Conservation (phyloP, 2,113 vertebrate species). For the Pardalotus punctatus region DNA sequence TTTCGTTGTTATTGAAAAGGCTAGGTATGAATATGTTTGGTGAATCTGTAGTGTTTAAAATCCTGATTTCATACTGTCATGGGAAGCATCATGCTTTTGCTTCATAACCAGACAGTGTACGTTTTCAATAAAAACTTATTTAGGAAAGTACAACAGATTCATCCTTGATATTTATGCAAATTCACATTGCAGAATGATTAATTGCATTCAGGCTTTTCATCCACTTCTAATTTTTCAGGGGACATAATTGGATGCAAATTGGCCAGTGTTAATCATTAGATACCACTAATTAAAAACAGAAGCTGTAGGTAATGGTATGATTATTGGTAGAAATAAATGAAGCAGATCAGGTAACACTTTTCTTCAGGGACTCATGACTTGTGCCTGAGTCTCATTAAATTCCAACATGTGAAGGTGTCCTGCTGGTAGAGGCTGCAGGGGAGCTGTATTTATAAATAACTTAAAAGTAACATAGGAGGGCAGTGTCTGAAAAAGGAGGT, state of each 20-base stretch:
- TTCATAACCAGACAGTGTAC: neutral
- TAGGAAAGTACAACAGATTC: conserved; percentile 39
- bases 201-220: conserved; percentile 63
- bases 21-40: neutral
- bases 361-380: conserved; percentile 60
- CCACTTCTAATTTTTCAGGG: conserved; percentile 67
- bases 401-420: conserved; percentile 59
- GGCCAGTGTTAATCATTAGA: conserved; percentile 72
- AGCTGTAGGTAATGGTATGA: conserved; percentile 72
- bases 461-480: conserved; percentile 61
- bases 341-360: conserved; percentile 64
- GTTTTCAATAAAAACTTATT: conserved; percentile 45
- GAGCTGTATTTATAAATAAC: conserved; percentile 66
- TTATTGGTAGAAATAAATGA: conserved; percentile 76
- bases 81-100: neutral
- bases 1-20: neutral
- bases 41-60: neutral
- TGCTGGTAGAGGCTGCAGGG: conserved; percentile 40
- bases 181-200: conserved; percentile 49
- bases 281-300: conserved; percentile 75
- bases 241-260: conserved; percentile 75
- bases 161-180: conserved; percentile 54
- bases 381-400: conserved; percentile 67
- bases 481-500: conserved; percentile 21
- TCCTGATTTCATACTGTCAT: neutral